Conservation (phyloP, 2,113 vertebrate species). For the Chaetura pelagica region DNA sequence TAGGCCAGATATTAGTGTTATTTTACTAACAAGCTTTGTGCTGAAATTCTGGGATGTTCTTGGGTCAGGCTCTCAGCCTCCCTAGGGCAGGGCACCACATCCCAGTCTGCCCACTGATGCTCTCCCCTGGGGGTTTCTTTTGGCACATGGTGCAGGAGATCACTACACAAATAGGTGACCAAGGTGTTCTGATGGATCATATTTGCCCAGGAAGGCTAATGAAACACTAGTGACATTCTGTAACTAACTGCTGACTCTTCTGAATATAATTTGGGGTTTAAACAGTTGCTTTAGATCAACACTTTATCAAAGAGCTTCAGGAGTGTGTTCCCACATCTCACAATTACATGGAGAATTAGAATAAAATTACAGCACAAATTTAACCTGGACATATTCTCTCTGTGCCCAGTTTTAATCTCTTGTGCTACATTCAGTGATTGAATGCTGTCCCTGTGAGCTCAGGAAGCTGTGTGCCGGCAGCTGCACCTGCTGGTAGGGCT, state of each 20-base stretch:
- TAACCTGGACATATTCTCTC: not conserved
- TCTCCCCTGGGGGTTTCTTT: not conserved
- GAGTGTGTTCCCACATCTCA: fast-evolving
- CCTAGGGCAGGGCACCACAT: not conserved
- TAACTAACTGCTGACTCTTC: not conserved
- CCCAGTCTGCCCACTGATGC: not conserved
- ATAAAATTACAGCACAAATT: not conserved
- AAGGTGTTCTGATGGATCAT: not conserved
- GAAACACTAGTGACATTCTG: not conserved
- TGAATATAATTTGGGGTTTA: not conserved
- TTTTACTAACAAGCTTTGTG: not conserved
- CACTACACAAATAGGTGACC: not conserved
- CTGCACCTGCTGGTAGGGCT: not conserved
- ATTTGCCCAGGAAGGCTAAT: not conserved
- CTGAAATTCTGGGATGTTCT: not conserved
- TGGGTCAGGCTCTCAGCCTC: not conserved
- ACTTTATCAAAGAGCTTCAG: not conserved
- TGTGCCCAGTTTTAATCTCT: not conserved
- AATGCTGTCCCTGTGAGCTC: not conserved
- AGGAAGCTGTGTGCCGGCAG: not conserved
- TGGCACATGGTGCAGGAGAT: not conserved
- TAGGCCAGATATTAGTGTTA: no score
- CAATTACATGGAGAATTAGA: not conserved
- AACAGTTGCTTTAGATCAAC: not conserved
- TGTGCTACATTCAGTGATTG: not conserved